These are phyloP conservation scores for Liposcelis brunnea DNA, from an alignment of 2,888 invertebrate genomes.

Conservation along the genomic window DNA sequence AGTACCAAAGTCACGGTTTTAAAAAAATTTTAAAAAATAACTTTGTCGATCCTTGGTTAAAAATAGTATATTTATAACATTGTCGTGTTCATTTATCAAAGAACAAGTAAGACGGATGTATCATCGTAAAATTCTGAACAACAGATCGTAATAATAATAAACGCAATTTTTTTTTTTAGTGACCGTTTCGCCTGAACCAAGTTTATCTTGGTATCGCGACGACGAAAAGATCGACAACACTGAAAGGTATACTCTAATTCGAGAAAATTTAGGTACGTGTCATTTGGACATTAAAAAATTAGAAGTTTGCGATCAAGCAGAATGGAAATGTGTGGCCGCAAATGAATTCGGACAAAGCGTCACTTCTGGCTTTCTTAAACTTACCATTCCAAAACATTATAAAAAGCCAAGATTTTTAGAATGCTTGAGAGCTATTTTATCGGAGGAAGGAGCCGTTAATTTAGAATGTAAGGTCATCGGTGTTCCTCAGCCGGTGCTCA, in stretches of 20 bases:
- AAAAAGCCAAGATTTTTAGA: conserved; percentile 78
- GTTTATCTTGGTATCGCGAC: conserved; percentile 74
- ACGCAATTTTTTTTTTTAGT: conserved; percentile 37
- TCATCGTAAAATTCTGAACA: no score
- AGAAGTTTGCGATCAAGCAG: conserved; percentile 72
- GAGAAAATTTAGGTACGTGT: conserved; percentile 53
- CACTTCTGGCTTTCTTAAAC: conserved; percentile 69
- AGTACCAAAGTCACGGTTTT: conserved; percentile 11
- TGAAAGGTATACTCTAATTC: conserved; percentile 47
- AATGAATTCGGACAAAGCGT: conserved; percentile 81
- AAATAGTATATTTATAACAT: conserved; percentile 5
- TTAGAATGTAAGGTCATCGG: conserved; percentile 86
- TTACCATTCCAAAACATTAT: conserved; percentile 72
- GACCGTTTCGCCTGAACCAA: conserved; percentile 62
- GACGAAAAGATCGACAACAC: conserved; percentile 52
- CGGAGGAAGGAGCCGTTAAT: conserved; percentile 79
- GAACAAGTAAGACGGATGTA: no score
- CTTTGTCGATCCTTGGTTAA: conserved; percentile 7
- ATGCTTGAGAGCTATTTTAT: conserved; percentile 64
- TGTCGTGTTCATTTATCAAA: conserved; percentile 5
- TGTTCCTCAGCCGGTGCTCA: conserved; percentile 73
- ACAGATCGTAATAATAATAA: no score
- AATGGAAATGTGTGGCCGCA: conserved; percentile 81
- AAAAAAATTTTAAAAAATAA: no score
- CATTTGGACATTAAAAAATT: conserved; percentile 53